Conservation (phyloP, 2,113 vertebrate genomes). For the Gobiocypris rarus region DNA sequence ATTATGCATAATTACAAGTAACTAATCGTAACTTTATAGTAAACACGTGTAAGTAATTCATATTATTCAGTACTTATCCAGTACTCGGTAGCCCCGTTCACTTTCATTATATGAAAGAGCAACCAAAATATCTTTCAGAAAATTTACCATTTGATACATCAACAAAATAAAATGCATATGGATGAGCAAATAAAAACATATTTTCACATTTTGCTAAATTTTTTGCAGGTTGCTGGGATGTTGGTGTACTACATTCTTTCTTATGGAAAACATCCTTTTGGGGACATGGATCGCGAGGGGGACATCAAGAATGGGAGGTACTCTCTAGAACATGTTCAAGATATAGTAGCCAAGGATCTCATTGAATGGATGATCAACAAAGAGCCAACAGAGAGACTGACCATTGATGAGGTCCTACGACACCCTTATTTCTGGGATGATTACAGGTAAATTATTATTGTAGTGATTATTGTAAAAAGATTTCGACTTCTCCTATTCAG, state of each 20-base stretch:
- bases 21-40: too few relatives aligned
- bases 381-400: neutral
- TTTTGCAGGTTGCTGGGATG: constrained; percentile 46
- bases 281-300: neutral
- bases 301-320: constrained; percentile 17
- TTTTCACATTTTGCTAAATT: neutral
- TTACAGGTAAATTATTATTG: neutral
- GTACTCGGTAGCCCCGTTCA: too few relatives aligned
- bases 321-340: neutral
- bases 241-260: constrained; percentile 46
- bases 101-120: too few relatives aligned
- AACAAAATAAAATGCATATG: too few relatives aligned
- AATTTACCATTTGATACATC: too few relatives aligned
- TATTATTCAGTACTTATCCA: too few relatives aligned
- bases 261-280: constrained; percentile 42
- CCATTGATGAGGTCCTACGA: neutral
- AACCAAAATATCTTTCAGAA: too few relatives aligned
- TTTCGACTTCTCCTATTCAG: too few relatives aligned
- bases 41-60: too few relatives aligned
- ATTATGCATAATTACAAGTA: too few relatives aligned
- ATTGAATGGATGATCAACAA: constrained; percentile 40
- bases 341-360: constrained; percentile 49
- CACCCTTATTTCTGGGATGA: constrained; percentile 50
- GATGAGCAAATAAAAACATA: too few relatives aligned
- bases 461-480: too few relatives aligned